Conservation (phyloP, 2,113 vertebrate species). For the Capreolus pygargus region DNA sequence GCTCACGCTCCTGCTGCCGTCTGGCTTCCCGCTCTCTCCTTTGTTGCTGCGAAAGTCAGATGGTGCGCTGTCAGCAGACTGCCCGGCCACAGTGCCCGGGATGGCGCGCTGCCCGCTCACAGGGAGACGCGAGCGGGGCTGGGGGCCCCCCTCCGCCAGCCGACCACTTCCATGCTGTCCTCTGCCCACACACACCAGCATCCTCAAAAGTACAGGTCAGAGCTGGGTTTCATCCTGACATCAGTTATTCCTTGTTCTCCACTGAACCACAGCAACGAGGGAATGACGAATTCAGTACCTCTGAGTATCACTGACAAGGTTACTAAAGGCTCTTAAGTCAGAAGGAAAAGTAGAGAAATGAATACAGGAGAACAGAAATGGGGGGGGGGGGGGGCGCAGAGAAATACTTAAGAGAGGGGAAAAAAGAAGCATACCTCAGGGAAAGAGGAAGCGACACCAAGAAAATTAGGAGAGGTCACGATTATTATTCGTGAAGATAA, state of each 20-base stretch:
- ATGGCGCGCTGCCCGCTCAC: accelerated
- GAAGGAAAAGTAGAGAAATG: neutral
- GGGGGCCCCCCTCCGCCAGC: accelerated
- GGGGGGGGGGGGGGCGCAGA: neutral
- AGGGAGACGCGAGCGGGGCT: neutral
- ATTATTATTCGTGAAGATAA: neutral
- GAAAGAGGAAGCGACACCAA: neutral
- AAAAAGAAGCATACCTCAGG: neutral
- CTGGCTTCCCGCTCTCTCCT: slow-evolving; percentile 96
- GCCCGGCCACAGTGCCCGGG: accelerated
- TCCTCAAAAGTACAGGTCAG: neutral
- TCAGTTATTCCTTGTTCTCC: neutral
- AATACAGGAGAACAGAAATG: neutral
- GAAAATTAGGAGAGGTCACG: neutral
- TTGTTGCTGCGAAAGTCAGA: slow-evolving; percentile 88
- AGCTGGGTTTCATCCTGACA: neutral
- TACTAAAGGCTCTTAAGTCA: neutral
- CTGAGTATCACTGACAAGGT: neutral
- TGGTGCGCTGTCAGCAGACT: neutral
- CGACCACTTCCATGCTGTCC: neutral
- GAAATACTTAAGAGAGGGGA: neutral
- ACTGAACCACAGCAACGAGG: neutral
- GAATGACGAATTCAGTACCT: neutral
- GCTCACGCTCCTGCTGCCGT: slow-evolving; percentile 96
- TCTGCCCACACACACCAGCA: accelerated